These are phyloP conservation scores for Hypothenemus hampei DNA, from an alignment of 1,140 invertebrate species.

Conservation along the genomic window DNA sequence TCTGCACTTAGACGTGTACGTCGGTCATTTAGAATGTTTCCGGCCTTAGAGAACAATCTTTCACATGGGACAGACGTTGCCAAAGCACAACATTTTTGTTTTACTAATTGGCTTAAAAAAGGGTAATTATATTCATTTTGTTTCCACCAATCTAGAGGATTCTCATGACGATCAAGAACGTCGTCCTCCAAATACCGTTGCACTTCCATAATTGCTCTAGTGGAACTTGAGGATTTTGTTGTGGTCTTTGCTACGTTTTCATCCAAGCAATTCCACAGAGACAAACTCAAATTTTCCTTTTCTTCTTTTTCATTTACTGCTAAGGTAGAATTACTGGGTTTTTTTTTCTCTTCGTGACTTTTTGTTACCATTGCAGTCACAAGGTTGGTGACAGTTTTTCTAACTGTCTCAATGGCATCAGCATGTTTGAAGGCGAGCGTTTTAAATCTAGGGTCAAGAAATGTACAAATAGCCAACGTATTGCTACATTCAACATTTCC, in stretches of 20 bases:
- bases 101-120: conserved; percentile 3
- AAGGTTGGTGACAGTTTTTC: conserved; percentile 9
- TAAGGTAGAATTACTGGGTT: no score
- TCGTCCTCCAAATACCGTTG: conserved; percentile 16
- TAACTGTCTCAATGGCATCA: conserved; percentile 14
- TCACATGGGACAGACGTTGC: conserved; percentile 23
- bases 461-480: conserved; percentile 17
- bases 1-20: conserved; percentile 9
- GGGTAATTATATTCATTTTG: conserved; percentile 20
- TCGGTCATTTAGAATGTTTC: conserved; percentile 12
- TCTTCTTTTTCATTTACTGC: conserved; percentile 1
- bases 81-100: conserved; percentile 11
- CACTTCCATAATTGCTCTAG: conserved; percentile 14
- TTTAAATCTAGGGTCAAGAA: conserved; percentile 29
- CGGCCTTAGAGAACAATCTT: conserved; percentile 22
- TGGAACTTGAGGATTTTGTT: conserved; percentile 2
- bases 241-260: not conserved
- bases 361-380: no score
- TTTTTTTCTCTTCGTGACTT: no score
- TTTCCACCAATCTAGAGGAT: conserved; percentile 15
- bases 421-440: conserved; percentile 10
- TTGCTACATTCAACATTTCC: conserved; percentile 21
- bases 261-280: conserved; percentile 1
- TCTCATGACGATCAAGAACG: conserved; percentile 8
- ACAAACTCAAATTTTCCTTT: not conserved